Evolutionary conservation across 2,888 invertebrate species (phyloP), one percentile per base, ranked within the genome.

Genomic region (Caenorhabditis sp.): DNA sequence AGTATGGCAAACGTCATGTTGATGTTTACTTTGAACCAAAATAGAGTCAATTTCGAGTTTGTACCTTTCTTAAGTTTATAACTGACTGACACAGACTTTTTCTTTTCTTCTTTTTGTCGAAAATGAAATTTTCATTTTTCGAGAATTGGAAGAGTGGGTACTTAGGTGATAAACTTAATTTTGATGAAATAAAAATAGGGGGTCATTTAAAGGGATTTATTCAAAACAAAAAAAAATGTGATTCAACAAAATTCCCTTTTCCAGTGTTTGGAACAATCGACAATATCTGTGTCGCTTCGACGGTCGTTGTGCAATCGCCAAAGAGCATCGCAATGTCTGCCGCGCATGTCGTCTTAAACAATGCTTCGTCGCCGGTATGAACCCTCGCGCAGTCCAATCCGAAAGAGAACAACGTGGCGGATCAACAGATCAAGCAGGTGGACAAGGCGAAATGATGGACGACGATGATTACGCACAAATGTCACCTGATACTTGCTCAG

Each of bases 241-340:
- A 14, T 43, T n/a, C 53, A 20, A 62, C 4, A 53, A 20, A 12
- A 26, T 67, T 59, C 7, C 10, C 12, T 49, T 49, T 78, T 80
- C 31, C 72, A 80, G 81, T 53, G 82, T 82, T 38, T 82, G 82
- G 82, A 81, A 82, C 70, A 82, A 81, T 60, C 78, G 82, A 10
- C 79, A 80, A 60, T 82, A 82, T 61, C 50, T 78, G 27, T 85
- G 85, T 62, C 82, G 85, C n/a, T 85, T 84, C 62, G 83, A 85
- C 31, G 83, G 81, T 27, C 67, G 70, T 43, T 85, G 85, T 66
- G 80, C 81, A 12, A 82, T 85, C 57, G 84, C 84, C 8, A 85
- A 85, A 70, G 85, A 85, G 68, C 84, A 85, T 61, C 75, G 84
- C 17, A 85, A 85, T 66, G 83, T 83, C 20, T 85, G 85, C 65